Percentiles rank a stretch among this genome's conserved stretches.
Evolutionary conservation across 2,888 invertebrate genomes (phyloP).

Genomic region (Patella caerulea): DNA sequence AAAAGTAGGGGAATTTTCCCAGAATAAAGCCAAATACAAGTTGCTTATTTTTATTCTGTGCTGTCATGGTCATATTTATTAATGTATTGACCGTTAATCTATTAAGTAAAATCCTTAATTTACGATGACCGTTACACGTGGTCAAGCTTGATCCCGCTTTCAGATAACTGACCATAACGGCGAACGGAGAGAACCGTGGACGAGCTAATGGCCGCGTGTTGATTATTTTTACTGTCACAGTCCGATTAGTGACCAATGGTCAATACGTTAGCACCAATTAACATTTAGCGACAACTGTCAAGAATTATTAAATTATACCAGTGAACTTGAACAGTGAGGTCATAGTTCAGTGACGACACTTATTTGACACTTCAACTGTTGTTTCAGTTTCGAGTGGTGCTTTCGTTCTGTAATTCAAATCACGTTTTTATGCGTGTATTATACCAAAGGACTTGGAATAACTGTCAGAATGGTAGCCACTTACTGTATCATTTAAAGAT

Average conservation of each 20-base stretch:
- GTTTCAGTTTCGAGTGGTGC: not conserved
- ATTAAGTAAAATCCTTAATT: too few relatives aligned
- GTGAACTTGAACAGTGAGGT: not conserved
- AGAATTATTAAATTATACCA: constrained; percentile 9
- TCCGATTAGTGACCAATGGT: constrained; percentile 7
- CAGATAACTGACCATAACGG: not conserved
- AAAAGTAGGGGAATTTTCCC: too few relatives aligned
- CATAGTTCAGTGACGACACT: constrained; percentile 10
- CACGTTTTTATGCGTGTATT: too few relatives aligned
- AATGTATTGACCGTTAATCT: too few relatives aligned
- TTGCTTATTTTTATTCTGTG: too few relatives aligned
- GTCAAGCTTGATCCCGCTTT: too few relatives aligned
- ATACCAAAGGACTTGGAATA: too few relatives aligned
- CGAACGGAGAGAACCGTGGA: not conserved
- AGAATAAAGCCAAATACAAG: too few relatives aligned
- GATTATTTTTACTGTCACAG: constrained; percentile 12
- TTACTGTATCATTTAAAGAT: too few relatives aligned
- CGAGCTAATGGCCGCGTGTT: not conserved
- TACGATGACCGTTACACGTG: too few relatives aligned
- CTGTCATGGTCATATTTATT: too few relatives aligned
- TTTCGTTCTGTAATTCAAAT: not conserved
- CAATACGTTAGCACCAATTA: constrained; percentile 7
- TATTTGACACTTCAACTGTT: constrained; percentile 11
- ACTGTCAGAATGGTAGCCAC: too few relatives aligned
- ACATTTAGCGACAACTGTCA: not conserved